Evolutionary conservation across 2,113 vertebrate genomes (phyloP), one percentile per base, ranked within the genome.

Genomic region (Cavia porcellus): DNA sequence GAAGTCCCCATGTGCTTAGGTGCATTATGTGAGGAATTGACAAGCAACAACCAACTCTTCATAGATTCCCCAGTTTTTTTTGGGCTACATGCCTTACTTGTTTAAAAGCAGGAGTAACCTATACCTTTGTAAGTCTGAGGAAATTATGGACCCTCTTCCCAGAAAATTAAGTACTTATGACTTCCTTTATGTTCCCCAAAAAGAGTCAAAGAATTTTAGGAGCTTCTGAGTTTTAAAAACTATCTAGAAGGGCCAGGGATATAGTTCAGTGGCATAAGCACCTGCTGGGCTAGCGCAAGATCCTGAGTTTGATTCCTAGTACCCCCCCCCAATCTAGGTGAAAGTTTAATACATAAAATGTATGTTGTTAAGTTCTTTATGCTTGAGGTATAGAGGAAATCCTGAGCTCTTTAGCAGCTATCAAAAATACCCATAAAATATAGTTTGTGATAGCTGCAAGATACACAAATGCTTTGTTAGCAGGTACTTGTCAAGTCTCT

Each of bases 71-170:
- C 20, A 8, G 8, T 17, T 25, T 52, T 90, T 47, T 91, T 93
- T 70, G 42, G 30, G 32, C 62, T 88, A 15, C 20, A 57, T 77
- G 55, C 45, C 12, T 90, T 64, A 74, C 75, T 90, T 86, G 47
- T 86, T 85, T 45, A 57, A 93, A 80, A 94, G n/a, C 25, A 11
- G 42, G 35, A 90, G 42, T 86, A n/a, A 62, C 7, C 66, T 17
- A 79, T 7, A 90, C 9, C 64, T 96, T 68, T 90, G 89, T 90
- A 90, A 90, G n/a, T 89, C 57, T 93, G 42, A 50, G 66, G n/a
- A 72, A 89, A 86, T 85, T 92, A 75, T 1, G 2, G 28, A 68
- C 17, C 45, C 62, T 66, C 15, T 82, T 52, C 92, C 38, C 52
- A 66, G 10, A 55, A 92, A 92, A 82, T 17, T 35, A 83, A 22